Evolutionary conservation across 2,888 invertebrate species (phyloP), one percentile per base, ranked within the genome.

Genomic region (Aethes cnicana): DNA sequence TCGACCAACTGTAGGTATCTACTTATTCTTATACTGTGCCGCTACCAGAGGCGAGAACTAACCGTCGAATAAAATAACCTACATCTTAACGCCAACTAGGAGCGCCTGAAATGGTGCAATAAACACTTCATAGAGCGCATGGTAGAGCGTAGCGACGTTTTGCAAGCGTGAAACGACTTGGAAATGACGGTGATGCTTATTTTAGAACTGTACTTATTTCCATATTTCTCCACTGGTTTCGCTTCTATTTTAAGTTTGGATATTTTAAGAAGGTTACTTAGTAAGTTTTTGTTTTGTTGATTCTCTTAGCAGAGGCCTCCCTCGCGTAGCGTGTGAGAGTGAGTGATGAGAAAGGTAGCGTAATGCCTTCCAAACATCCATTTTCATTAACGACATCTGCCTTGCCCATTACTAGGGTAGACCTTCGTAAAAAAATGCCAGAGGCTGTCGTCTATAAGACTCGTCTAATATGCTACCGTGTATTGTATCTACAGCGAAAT

Each of bases 371-470:
- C 25, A 43, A 43, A 35, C 35, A 36, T 43, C 32, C 0, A 42
- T 42, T 42, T 42, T 42, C 21, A 35, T 42, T 42, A 49, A 33
- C 20, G 21, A 42, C 42, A 49, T 21, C 11, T 28, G 35, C 14
- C 28, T 11, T 17, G n/a, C 6, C 28, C 49, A 43, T 49, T 42
- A 49, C 49, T 36, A 20, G 42, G 33, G 21, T 5, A 28, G 7
- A 42, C 49, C 28, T 30, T 49, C 49, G 43, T 42, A 43, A 49
- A 49, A 49, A n/a, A 36, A 49, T 43, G 26, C 43, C 26, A 26
- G 35, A 26, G 42, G 26, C 33, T 42, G 16, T 18, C 28, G 5
- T 6, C n/a, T n/a, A n/a, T n/a, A n/a, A n/a, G 11, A 23, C 20
- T 26, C 26, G 35, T 41, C 33, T 23, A 44, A 44, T 35, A 39